A percentile compares a stretch with the other conserved stretches of the same genome.
Evolutionary conservation across 1,140 invertebrate genomes (phyloP).

Genomic region (Caenorhabditis latens): DNA sequence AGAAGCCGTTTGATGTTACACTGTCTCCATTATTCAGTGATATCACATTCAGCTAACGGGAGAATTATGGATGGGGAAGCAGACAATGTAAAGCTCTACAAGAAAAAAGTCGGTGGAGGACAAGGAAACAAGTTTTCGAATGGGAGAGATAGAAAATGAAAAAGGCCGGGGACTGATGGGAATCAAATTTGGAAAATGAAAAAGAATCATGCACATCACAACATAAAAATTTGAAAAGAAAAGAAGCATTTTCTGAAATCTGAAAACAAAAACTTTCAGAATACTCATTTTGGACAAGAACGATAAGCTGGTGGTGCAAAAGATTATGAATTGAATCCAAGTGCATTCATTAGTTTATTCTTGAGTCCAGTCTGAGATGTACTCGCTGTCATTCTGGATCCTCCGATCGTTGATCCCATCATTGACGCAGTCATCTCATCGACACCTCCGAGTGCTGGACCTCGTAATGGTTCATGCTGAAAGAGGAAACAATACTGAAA

Average conservation of each 20-base stretch:
- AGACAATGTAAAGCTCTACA: conserved; percentile 46
- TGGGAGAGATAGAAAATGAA: not conserved
- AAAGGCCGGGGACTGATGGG: too few relatives aligned
- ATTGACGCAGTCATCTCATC: conserved; percentile 54
- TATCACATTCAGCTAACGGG: not conserved
- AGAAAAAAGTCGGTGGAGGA: conserved; percentile 12
- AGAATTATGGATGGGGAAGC: not conserved
- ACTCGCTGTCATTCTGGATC: conserved; percentile 56
- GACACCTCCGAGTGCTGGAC: conserved; percentile 4
- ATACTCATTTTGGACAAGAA: not conserved
- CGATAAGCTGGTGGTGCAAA: conserved; percentile 12
- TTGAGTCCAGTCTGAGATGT: conserved; percentile 53
- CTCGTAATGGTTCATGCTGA: conserved; percentile 60
- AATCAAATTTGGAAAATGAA: conserved; percentile 17
- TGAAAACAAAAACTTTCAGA: not conserved
- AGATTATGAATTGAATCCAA: conserved; percentile 59
- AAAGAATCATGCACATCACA: conserved; percentile 49
- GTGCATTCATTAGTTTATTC: conserved; percentile 56
- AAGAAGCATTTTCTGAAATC: not conserved
- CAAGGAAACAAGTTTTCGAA: conserved; percentile 16
- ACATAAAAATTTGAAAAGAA: conserved; percentile 11
- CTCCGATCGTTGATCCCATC: conserved; percentile 55
- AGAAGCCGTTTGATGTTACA: not conserved
- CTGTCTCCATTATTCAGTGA: conserved; percentile 6
- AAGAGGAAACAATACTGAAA: conserved; percentile 58